Evolutionary conservation across 1,140 invertebrate genomes (phyloP).

Genomic region (Centruroides sculpturatus): DNA sequence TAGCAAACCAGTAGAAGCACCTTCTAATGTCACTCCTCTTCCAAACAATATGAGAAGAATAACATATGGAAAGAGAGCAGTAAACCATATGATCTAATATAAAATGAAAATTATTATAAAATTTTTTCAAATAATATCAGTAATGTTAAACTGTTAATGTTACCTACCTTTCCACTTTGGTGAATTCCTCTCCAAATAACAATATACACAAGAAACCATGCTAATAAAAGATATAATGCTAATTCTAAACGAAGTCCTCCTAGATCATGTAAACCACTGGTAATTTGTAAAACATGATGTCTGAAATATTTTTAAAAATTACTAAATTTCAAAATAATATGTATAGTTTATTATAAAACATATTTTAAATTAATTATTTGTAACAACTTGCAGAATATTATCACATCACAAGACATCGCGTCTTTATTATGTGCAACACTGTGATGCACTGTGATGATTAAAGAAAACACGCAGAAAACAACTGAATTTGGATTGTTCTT

Average conservation of each 20-base stretch:
- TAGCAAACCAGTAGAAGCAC: constrained; percentile 27
- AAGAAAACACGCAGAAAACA: too few relatives aligned
- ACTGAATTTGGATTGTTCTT: too few relatives aligned
- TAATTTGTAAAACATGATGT: constrained; percentile 29
- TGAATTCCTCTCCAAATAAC: constrained; percentile 35
- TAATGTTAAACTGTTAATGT: neutral
- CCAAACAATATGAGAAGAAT: constrained; percentile 53
- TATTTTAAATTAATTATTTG: too few relatives aligned
- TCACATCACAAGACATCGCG: too few relatives aligned
- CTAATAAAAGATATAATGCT: constrained; percentile 26
- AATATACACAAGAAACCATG: constrained; percentile 32
- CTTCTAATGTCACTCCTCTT: constrained; percentile 39
- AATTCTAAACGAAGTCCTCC: constrained; percentile 30
- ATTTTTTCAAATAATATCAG: neutral
- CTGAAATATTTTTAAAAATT: constrained; percentile 18
- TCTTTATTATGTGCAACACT: too few relatives aligned
- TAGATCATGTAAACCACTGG: constrained; percentile 27
- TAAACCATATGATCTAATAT: constrained; percentile 68
- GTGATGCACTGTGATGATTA: too few relatives aligned
- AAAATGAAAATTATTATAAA: neutral
- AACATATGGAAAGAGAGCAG: constrained; percentile 59
- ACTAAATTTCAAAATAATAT: too few relatives aligned
- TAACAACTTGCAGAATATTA: too few relatives aligned
- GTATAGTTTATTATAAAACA: too few relatives aligned
- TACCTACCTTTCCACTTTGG: constrained; percentile 32